These are phyloP conservation scores for Gallirallus australis DNA, from an alignment of 2,797 vertebrate species.

Conservation along the genomic window DNA sequence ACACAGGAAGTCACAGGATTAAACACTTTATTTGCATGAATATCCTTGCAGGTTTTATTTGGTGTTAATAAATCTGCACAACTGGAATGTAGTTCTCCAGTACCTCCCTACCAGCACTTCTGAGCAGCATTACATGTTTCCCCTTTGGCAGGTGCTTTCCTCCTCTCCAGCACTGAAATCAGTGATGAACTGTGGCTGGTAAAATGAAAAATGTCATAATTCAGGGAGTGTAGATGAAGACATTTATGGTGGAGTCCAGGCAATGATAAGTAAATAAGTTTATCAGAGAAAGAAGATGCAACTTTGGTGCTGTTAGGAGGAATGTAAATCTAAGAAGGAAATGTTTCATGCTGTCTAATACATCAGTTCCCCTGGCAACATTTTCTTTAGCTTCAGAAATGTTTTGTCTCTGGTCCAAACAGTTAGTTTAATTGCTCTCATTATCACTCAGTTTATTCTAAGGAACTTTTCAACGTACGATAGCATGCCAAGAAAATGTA, in stretches of 20 bases:
- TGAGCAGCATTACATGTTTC: background rate
- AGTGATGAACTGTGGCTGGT: background rate
- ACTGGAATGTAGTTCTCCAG: background rate
- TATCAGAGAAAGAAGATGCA: background rate
- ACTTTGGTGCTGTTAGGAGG: background rate
- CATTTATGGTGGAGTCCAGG: background rate
- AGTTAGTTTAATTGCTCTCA: constrained; percentile 32
- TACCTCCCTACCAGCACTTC: background rate
- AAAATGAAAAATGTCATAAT: background rate
- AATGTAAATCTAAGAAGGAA: background rate
- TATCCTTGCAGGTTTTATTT: background rate
- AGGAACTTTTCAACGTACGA: background rate
- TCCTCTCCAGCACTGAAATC: background rate
- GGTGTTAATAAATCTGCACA: background rate
- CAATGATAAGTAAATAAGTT: background rate
- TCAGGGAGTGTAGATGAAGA: background rate
- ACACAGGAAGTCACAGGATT: background rate
- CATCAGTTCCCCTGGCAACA: constrained; percentile 58
- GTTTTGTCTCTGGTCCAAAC: constrained; percentile 47
- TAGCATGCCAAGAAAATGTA: background rate
- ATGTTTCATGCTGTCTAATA: constrained; percentile 5
- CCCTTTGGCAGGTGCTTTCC: background rate
- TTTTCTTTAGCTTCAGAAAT: constrained; percentile 43
- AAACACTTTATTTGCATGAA: background rate
- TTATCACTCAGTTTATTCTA: constrained; percentile 33